These are phyloP conservation scores for Drosophila arawakana DNA, from an alignment of 1,140 invertebrate genomes.

Conservation along the genomic window DNA sequence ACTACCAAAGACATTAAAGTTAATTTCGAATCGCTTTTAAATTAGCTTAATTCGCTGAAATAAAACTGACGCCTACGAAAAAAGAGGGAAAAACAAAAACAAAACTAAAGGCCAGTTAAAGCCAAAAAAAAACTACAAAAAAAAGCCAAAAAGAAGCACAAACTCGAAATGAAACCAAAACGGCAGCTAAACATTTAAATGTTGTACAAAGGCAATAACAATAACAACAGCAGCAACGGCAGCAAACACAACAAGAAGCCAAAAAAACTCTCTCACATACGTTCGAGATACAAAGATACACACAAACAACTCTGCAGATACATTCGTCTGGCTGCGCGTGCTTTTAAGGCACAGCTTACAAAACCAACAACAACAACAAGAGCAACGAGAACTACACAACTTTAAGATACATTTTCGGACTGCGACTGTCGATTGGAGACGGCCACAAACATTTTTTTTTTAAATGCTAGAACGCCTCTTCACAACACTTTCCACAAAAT, in stretches of 20 bases:
- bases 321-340: conserved; percentile 54
- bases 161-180: conserved; percentile 62
- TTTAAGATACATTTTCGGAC: conserved; percentile 72
- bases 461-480: conserved; percentile 82
- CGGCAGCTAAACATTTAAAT: conserved; percentile 83
- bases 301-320: conserved; percentile 60
- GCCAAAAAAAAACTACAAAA: conserved; percentile 29
- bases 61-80: conserved; percentile 80
- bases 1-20: conserved; percentile 66
- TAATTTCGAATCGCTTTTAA: conserved; percentile 84
- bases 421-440: conserved; percentile 68
- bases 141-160: conserved; percentile 16
- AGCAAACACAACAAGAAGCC: conserved; percentile 29
- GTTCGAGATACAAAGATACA: conserved; percentile 55
- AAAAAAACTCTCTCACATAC: conserved; percentile 49
- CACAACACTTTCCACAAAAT: conserved; percentile 68
- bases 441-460: conserved; percentile 65
- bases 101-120: conserved; percentile 27
- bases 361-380: conserved; percentile 14
- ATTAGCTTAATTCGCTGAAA: conserved; percentile 84
- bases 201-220: conserved; percentile 81
- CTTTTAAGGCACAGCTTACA: conserved; percentile 29
- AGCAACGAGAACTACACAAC: conserved; percentile 23
- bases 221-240: conserved; percentile 42
- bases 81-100: conserved; percentile 33